Evolutionary conservation across 2,888 invertebrate species (phyloP), one percentile per base, ranked within the genome.

Genomic region (Panopea generosa): DNA sequence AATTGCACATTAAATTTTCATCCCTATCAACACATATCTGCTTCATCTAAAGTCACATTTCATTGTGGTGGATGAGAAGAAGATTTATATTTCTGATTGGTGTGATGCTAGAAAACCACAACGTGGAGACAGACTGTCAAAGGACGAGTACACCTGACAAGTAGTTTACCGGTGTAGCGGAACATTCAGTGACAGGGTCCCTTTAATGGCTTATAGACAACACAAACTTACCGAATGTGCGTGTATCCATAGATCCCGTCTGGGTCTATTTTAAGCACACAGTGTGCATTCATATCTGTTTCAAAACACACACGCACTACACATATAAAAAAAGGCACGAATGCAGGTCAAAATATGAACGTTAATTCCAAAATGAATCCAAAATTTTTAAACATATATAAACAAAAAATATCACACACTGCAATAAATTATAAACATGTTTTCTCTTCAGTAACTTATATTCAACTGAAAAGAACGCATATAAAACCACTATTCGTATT

Each of bases 401-500:
- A 9, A 38, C 55, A 56, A 43, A 50, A 26, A 56, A n/a, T n/a
- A n/a, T n/a, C n/a, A n/a, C 40, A 33, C 62, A 70, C 56, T 20
- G 11, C 40, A 55, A 52, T 38, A 70, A 59, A 65, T 52, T 52
- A 60, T 59, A 38, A 52, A 49, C 72, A 40, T 72, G 72, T 52
- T 69, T 52, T 65, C 60, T 57, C 65, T 26, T 22, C 70, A 24
- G 57, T 26, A 56, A 73, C 69, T 70, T 74, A 74, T 74, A 73
- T 76, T 69, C 70, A 50, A 77, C 76, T 80, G 80, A 66, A 72
- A 69, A 71, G 72, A 63, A 20, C 77, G 69, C 73, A 73, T 77
- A 73, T 80, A 77, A 75, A 80, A 76, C 80, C 57, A 40, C 73
- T 70, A 67, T 75, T 77, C 75, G 76, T 77, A 80, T 77, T 80